A percentile compares a stretch with the other conserved stretches of the same genome.
Evolutionary conservation across 2,888 invertebrate genomes (phyloP).

Genomic region (Drosophila fungiperda): DNA sequence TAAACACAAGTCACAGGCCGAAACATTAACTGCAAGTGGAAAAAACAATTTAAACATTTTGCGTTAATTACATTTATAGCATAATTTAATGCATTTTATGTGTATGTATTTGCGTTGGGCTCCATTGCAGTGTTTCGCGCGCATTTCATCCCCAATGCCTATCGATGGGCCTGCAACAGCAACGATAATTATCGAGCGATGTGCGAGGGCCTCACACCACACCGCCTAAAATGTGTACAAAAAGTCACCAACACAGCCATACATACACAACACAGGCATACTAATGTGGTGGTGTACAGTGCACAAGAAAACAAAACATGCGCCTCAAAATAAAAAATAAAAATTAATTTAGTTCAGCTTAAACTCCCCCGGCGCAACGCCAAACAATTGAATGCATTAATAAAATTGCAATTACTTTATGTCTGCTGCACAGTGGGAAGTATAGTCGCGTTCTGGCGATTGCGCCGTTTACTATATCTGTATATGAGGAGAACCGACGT

Average conservation of each 20-base stretch:
- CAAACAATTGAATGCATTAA: slow-evolving; percentile 10
- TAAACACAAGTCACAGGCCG: slow-evolving; percentile 18
- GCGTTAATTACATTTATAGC: slow-evolving; percentile 2
- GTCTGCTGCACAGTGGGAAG: slow-evolving; percentile 58
- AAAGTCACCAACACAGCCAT: slow-evolving; percentile 55
- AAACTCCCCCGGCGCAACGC: background rate
- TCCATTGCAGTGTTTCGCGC: slow-evolving; percentile 53
- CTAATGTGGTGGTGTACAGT: slow-evolving; percentile 74
- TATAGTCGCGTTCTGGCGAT: slow-evolving; percentile 41
- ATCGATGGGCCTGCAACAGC: slow-evolving; percentile 33
- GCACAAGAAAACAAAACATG: slow-evolving; percentile 80
- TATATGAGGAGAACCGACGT: slow-evolving; percentile 55
- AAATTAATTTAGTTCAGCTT: slow-evolving; percentile 1
- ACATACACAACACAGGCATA: slow-evolving; percentile 54
- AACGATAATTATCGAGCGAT: slow-evolving; percentile 55
- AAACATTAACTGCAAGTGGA: slow-evolving; percentile 76
- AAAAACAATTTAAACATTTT: slow-evolving; percentile 11
- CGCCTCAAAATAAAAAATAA: slow-evolving; percentile 58
- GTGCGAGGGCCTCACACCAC: slow-evolving; percentile 68
- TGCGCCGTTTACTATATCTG: slow-evolving; percentile 59
- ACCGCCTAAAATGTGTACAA: slow-evolving; percentile 75
- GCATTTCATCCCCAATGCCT: slow-evolving; percentile 55
- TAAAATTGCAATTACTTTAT: slow-evolving; percentile 58
- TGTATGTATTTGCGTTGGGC: slow-evolving; percentile 21
- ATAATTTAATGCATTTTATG: slow-evolving; percentile 14